These are phyloP conservation scores for Galleria mellonella DNA, from an alignment of 1,140 invertebrate genomes.

Conservation along the genomic window DNA sequence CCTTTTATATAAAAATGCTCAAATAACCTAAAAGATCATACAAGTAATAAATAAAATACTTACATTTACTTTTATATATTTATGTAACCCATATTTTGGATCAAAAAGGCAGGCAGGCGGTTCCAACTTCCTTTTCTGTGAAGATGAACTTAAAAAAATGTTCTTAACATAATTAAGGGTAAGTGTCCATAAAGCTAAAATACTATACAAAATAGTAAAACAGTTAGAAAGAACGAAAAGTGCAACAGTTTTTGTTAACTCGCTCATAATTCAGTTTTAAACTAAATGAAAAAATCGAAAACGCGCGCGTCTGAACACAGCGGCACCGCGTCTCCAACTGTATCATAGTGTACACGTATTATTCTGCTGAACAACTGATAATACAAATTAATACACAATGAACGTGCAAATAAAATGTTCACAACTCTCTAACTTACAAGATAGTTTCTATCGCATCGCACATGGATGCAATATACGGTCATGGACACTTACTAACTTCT, in stretches of 20 bases:
- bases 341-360: no score
- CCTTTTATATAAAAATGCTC: no score
- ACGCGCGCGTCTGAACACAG: not conserved
- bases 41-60: slow-evolving; percentile 29
- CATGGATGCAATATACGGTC: no score
- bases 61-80: slow-evolving; percentile 66
- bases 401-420: no score
- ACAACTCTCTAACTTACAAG: no score
- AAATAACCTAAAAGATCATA: no score
- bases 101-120: slow-evolving; percentile 40
- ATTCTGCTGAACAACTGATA: no score
- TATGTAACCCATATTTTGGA: slow-evolving; percentile 63
- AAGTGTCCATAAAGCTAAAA: slow-evolving; percentile 10
- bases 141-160: slow-evolving; percentile 38
- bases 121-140: slow-evolving; percentile 33
- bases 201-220: slow-evolving; percentile 28
- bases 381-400: no score
- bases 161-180: slow-evolving; percentile 34
- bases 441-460: no score
- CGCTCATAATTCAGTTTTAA: no score
- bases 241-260: no score
- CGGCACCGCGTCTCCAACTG: not conserved
- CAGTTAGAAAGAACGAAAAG: slow-evolving; percentile 11
- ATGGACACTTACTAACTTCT: no score
- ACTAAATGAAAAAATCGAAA: not conserved